Base-by-base conservation (phyloP, 2,113 vertebrate genomes). In the Paralichthys olivaceus region DNA sequence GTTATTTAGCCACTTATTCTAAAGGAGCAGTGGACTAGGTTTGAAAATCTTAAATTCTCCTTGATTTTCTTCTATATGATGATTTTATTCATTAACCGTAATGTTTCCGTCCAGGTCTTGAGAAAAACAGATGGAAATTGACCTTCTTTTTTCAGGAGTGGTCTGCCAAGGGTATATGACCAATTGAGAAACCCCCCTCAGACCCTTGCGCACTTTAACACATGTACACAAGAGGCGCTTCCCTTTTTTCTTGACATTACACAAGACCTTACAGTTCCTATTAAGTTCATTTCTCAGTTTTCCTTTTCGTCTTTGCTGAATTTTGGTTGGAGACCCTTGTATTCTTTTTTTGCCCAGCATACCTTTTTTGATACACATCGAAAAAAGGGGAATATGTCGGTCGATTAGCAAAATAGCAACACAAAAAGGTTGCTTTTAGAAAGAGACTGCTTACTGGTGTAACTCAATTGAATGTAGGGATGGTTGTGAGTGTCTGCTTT, bases 51-150 rank as follows among this genome's bases (percentile, higher is more conserved):
- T 8, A 70, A 73, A 54, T n/a, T 15, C 22, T 13, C 11, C 49
- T 80, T 55, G 55, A 37, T 81, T 74, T 78, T 14, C 3, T 63
- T 57, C 53, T 40, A 23, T 65, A 51, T 57, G 22, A 58, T 69
- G 0, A 47, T 58, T 87, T 69, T 66, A 68, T 70, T 73, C 66
- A 23, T 61, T 57, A 28, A 83, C 59, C 49, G 45, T 19, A 77
- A 83, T 87, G 84, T 84, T 77, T 84, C 53, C 29, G 45, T 85
- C 56, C 28, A 67, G 86, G 72, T 86, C 92, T 96, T 96, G 96
- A 96, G 96, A 96, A 97, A 96, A 96, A 96, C 95, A 96, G 95
- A 96, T 96, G 71, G 78, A 86, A 75, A 75, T 78, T 40, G 61
- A 63, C 74, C 45, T 84, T 89, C 57, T 55, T 75, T 85, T 88